Percentiles rank a stretch among this genome's conserved stretches.
Evolutionary conservation across 2,797 vertebrate species (phyloP).

Genomic region (Fistularia tabacaria): DNA sequence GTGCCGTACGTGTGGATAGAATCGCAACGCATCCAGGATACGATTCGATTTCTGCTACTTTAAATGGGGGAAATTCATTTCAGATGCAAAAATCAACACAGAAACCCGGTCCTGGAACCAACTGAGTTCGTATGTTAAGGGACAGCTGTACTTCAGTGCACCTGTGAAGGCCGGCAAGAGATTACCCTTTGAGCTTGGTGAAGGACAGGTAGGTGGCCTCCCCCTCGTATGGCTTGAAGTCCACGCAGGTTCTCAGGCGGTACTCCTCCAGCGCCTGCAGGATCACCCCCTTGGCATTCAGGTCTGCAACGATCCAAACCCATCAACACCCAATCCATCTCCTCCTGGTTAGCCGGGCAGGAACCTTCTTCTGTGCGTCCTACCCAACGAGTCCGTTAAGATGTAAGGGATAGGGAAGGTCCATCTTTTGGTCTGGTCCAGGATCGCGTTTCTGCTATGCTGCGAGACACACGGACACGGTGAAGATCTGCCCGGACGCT

Average conservation of each 20-base stretch:
- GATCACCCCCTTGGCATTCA: constrained; percentile 93
- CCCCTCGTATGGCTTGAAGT: constrained; percentile 91
- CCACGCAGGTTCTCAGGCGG: constrained; percentile 87
- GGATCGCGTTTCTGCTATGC: constrained; percentile 77
- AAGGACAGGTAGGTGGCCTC: constrained; percentile 83
- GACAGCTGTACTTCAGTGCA: no score
- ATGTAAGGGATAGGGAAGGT: constrained; percentile 88
- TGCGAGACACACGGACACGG: constrained; percentile 33
- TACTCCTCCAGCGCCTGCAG: constrained; percentile 87
- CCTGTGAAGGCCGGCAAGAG: not conserved
- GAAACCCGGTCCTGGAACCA: no score
- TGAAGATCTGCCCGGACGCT: constrained; percentile 12
- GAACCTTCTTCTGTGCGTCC: not conserved
- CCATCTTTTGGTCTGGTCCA: constrained; percentile 78
- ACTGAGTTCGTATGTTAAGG: no score
- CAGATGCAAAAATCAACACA: no score
- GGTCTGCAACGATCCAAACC: constrained; percentile 59
- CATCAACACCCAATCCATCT: not conserved
- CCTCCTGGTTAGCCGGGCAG: not conserved
- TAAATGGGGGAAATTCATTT: not conserved
- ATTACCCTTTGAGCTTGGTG: constrained; percentile 80
- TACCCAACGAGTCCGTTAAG: constrained; percentile 85
- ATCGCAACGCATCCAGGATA: no score
- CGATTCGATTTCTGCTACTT: no score
- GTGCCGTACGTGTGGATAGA: no score